Percentiles rank a stretch among this genome's conserved stretches.
phyloP scores from a whole-genome alignment of 2,113 vertebrate species.

The Cryptotis parvus region DNA sequence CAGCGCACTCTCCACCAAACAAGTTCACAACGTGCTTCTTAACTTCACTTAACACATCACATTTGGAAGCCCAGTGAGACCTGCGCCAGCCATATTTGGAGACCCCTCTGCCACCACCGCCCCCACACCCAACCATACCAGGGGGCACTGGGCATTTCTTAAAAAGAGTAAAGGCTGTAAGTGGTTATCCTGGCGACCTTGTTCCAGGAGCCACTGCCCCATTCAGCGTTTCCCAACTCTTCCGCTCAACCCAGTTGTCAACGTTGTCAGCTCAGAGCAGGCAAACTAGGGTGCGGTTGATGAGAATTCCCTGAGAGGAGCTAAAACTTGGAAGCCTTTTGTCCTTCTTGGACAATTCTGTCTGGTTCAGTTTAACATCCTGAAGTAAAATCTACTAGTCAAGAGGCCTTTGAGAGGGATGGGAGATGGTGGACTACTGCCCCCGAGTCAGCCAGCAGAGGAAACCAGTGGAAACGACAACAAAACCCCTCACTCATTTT shows the following conservation, averaged over 20 bases:
- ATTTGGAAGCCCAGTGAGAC: not conserved
- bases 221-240: not conserved
- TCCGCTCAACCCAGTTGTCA: not conserved
- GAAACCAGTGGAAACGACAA: not conserved
- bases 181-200: no score
- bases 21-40: not conserved
- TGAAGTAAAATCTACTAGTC: no score
- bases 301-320: not conserved
- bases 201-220: not conserved
- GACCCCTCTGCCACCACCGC: not conserved
- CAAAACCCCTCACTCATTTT: not conserved
- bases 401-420: not conserved
- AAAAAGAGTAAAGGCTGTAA: not conserved
- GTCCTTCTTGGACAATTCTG: not conserved
- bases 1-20: not conserved
- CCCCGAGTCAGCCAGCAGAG: not conserved
- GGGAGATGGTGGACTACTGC: not conserved
- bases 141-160: no score
- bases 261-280: not conserved
- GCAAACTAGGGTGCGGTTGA: not conserved
- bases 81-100: not conserved
- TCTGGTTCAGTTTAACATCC: no score
- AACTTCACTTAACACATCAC: not conserved
- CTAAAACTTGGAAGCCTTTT: not conserved
- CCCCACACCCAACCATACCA: no score